Evolutionary conservation across 2,888 invertebrate genomes (phyloP).

Genomic region (Alviniconcha strummeri): DNA sequence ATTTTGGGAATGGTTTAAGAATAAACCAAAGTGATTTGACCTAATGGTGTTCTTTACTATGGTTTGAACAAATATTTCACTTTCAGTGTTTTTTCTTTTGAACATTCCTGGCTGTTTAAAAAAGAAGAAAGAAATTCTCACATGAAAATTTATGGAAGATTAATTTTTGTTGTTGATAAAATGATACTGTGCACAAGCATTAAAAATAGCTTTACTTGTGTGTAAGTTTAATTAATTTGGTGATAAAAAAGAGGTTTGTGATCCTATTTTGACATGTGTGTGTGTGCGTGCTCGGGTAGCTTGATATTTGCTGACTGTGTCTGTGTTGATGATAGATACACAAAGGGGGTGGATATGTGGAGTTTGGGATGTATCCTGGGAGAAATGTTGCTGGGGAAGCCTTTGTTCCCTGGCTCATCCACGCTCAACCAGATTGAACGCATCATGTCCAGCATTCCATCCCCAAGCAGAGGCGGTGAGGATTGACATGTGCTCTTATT

Average conservation of each 20-base stretch:
- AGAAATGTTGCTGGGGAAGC: conserved; percentile 95
- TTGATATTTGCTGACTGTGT: background rate
- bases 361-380: conserved; percentile 97
- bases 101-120: too few relatives aligned
- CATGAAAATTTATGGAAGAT: background rate
- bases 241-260: background rate
- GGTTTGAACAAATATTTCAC: background rate
- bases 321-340: conserved; percentile 81
- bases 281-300: background rate
- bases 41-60: background rate
- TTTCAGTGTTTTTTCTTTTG: too few relatives aligned
- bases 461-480: conserved; percentile 84
- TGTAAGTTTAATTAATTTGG: background rate
- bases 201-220: too few relatives aligned
- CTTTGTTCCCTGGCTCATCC: conserved; percentile 95
- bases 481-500: too few relatives aligned
- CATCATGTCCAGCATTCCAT: conserved; percentile 88
- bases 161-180: background rate
- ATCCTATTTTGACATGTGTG: background rate
- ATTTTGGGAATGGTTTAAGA: background rate
- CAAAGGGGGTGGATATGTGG: conserved; percentile 99
- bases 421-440: conserved; percentile 96
- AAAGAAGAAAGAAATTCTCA: too few relatives aligned
- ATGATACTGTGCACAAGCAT: background rate
- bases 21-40: background rate